Percentiles rank a stretch among this genome's conserved stretches.
These are phyloP conservation scores for Heliconius hewitsoni DNA, from an alignment of 1,140 invertebrate genomes.

Conservation along the genomic window DNA sequence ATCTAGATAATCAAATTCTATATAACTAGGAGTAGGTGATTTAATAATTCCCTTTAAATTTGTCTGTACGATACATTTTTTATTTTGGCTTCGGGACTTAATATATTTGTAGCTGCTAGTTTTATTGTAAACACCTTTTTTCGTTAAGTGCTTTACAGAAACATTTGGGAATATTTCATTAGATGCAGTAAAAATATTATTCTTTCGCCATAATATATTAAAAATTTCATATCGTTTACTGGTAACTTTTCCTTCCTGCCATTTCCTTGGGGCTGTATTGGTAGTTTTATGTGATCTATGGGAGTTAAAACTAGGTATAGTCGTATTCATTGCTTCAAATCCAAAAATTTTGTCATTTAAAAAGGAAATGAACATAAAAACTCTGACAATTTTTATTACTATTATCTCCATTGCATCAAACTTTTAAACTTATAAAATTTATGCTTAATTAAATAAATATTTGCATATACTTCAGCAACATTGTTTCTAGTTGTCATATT, in stretches of 20 bases:
- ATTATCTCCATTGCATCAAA: neutral
- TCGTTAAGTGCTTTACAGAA: neutral
- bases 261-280: neutral
- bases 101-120: slow-evolving; percentile 11
- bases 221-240: neutral
- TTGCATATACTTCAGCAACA: neutral
- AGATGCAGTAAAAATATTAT: neutral
- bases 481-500: slow-evolving; percentile 1
- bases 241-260: neutral
- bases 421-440: neutral
- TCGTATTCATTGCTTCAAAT: neutral
- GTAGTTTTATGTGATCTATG: neutral
- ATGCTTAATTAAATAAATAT: neutral
- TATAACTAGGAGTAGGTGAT: slow-evolving; percentile 56
- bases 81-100: neutral
- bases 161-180: neutral
- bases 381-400: neutral
- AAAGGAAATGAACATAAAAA: neutral
- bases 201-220: neutral
- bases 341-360: neutral
- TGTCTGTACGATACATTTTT: neutral
- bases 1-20: slow-evolving; percentile 72
- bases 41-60: slow-evolving; percentile 7
- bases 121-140: neutral
- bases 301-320: neutral